Conservation (phyloP, 2,113 vertebrate species). For the Percina caprodes region DNA sequence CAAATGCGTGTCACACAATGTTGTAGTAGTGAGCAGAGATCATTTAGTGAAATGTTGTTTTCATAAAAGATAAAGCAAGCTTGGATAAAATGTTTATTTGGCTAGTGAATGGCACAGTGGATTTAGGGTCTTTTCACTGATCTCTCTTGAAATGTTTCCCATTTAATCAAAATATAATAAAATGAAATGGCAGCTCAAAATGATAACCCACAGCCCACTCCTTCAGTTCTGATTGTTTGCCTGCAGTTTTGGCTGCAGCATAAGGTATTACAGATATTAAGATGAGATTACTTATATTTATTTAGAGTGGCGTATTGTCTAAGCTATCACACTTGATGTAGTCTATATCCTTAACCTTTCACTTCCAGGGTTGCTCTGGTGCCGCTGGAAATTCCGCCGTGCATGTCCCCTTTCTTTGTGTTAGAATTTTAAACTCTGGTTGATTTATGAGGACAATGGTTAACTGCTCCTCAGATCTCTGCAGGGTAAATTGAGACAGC, state of each 20-base stretch:
- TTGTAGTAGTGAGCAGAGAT: not conserved
- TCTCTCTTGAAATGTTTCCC: constrained; percentile 15
- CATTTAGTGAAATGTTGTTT: constrained; percentile 5
- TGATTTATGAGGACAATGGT: too few species aligned
- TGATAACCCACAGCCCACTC: not conserved
- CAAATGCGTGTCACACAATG: too few species aligned
- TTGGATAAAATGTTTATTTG: not conserved
- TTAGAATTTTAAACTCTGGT: too few species aligned
- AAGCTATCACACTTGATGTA: not conserved
- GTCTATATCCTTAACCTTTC: too few species aligned
- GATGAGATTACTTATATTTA: not conserved
- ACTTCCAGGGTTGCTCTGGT: too few species aligned
- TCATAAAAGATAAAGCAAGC: not conserved
- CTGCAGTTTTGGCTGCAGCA: not conserved
- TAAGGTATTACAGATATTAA: not conserved
- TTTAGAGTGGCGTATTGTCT: not conserved
- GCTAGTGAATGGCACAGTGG: not conserved
- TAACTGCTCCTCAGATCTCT: too few species aligned
- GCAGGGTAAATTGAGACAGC: too few species aligned
- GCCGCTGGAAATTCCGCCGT: too few species aligned
- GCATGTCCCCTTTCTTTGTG: too few species aligned
- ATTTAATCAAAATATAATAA: constrained; percentile 21
- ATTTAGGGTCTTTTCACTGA: not conserved
- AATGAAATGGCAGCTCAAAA: constrained; percentile 2
- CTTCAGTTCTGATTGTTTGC: not conserved